phyloP scores from a whole-genome alignment of 2,113 vertebrate genomes.

The Polypterus senegalus region DNA sequence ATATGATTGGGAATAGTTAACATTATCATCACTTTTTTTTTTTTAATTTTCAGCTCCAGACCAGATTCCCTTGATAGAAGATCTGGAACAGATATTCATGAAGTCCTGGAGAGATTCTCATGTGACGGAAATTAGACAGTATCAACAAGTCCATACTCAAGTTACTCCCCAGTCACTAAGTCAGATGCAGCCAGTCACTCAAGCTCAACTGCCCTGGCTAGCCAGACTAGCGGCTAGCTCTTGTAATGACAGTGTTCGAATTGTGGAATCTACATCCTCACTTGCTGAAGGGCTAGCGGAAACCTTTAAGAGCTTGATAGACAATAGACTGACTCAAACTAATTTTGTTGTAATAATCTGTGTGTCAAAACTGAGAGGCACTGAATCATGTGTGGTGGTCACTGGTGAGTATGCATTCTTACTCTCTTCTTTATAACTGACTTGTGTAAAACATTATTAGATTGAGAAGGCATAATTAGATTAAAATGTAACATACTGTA shows the following conservation, averaged over 20 bases:
- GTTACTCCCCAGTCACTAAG: slow-evolving; percentile 41
- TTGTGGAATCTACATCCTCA: slow-evolving; percentile 72
- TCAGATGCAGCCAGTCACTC: slow-evolving; percentile 54
- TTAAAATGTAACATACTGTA: too few relatives aligned
- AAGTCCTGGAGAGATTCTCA: slow-evolving; percentile 87
- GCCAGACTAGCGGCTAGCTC: slow-evolving; percentile 85
- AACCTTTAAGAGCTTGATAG: slow-evolving; percentile 70
- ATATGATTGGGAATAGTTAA: too few relatives aligned
- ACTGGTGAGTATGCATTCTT: slow-evolving; percentile 53
- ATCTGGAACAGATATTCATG: slow-evolving; percentile 93
- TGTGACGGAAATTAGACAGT: slow-evolving; percentile 79
- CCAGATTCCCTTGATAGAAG: slow-evolving; percentile 86
- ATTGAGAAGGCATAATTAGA: too few relatives aligned
- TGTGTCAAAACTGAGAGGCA: slow-evolving; percentile 55
- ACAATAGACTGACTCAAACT: slow-evolving; percentile 71
- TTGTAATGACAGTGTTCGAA: slow-evolving; percentile 71
- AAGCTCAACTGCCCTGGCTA: slow-evolving; percentile 86
- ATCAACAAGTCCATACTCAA: slow-evolving; percentile 62
- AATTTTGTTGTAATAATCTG: slow-evolving; percentile 90
- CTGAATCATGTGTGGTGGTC: slow-evolving; percentile 85
- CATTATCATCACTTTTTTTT: background rate
- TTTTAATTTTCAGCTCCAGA: slow-evolving; percentile 55
- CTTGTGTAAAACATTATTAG: slow-evolving; percentile 74
- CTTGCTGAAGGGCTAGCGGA: slow-evolving; percentile 79
- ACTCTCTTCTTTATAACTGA: slow-evolving; percentile 6